Evolutionary conservation across 92 coral and sea anemone genomes (phyloP), one percentile per base, ranked within the genome.

Genomic region (Phenganax marumi): DNA sequence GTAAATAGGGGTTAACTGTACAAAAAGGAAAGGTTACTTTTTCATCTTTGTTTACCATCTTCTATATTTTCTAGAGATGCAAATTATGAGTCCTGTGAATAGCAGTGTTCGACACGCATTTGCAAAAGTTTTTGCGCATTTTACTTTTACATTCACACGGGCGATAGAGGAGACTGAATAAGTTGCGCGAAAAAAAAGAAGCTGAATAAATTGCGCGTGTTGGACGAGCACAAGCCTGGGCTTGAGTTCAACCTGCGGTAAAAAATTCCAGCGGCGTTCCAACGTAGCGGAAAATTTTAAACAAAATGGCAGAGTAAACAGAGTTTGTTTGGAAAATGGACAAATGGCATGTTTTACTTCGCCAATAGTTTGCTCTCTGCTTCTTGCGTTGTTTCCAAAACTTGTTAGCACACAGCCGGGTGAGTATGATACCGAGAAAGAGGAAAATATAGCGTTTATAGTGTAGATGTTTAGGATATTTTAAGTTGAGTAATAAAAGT

Each of bases 341-440:
- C 49, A 33, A 6, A 66, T 66, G 72, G 43, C 23, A 24, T 12
- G 50, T 33, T 66, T 66, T 66, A 66, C 24, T 24, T 66, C 12
- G 18, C 16, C 72, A 49, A 25, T 66, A 66, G 23, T 66, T 66
- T 66, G 49, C 7, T 12, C 49, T 66, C 72, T 24, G 19, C 14
- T 66, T 66, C 49, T 33, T 66, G 18, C 14, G 18, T n/a, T 66
- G 48, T 66, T 24, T 47, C 49, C 7, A 33, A 49, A 21, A 33
- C 26, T 66, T 66, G 26, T 47, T n/a, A 24, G 50, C 12, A 49
- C 50, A 25, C 72, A 66, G 43, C 72, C n/a, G n/a, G 72, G 72
- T 66, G 11, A 66, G 50, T 66, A 66, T 66, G 12, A n/a, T 23
- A n/a, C 0, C 43, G 68, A 58, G 24, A 66, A 23, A 66, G 26